Base-by-base conservation (phyloP, 2,113 vertebrate genomes). In the Paraplagusia blochii region DNA sequence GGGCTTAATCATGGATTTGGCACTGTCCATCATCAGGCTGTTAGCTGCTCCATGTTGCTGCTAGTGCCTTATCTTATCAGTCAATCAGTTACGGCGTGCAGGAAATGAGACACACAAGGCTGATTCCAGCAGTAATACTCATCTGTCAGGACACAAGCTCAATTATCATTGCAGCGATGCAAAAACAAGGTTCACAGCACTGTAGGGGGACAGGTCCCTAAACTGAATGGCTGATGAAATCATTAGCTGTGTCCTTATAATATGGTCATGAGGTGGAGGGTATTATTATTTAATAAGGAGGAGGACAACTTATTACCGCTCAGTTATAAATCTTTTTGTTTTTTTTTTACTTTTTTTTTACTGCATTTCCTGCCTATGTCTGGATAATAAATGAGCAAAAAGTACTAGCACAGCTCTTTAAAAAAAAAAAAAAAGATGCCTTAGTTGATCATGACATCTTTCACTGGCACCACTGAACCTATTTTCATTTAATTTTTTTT, bases 31-130 rank as follows among this genome's bases (percentile, higher is more conserved):
- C 81, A 63, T 75, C 69, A 69, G 58, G 79, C 57, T 64, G 68
- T 67, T 73, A 58, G 66, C 38, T 3, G 57, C 14, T 44, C 5
- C 1, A 56, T 53, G 51, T 35, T 34, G 46, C 61, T 18, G 43
- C 45, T 15, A 69, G 56, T 59, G 55, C 63, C 72, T 66, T 77
- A 75, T 81, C 83, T 85, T 69, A 76, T 79, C 72, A 63, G 74
- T 64, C 78, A 50, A 71, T 79, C 80, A 7, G 44, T 38, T 16
- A 56, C 64, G 29, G 63, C 40, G 18, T 9, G 52, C 63, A 68
- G 82, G 74, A 80, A 82, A 83, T 80, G 67, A 81, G 73, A 66
- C 56, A 1, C 69, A 51, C 71, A 42, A 54, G 62, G 38, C 61
- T 7, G 69, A 66, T 51, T 49, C 69, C 29, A 70, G 71, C 76